phyloP scores from a whole-genome alignment of 2,113 vertebrate genomes.

The Cephalopholis sonnerati region DNA sequence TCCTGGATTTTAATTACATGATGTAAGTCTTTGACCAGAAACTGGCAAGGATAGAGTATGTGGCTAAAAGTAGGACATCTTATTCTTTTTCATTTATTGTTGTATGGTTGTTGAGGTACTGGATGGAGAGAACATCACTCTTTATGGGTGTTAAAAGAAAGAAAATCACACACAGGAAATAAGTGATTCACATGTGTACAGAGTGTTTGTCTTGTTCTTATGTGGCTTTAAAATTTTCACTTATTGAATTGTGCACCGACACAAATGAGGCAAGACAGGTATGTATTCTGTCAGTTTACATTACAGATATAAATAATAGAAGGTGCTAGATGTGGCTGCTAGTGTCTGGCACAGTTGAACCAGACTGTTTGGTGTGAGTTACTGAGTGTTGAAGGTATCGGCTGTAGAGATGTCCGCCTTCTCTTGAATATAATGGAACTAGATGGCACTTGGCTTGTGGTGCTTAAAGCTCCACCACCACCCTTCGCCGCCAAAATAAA shows the following conservation, averaged over 20 bases:
- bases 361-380: no score
- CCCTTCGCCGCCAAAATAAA: no score
- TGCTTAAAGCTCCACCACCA: no score
- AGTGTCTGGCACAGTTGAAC: neutral
- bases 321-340: neutral
- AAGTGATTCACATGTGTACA: neutral
- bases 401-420: no score
- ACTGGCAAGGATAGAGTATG: neutral
- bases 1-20: neutral
- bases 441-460: no score
- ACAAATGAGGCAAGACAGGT: neutral
- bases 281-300: neutral
- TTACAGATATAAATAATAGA: neutral
- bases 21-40: neutral
- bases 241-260: neutral
- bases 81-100: neutral
- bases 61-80: neutral
- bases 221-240: neutral
- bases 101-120: neutral
- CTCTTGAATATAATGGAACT: no score
- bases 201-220: neutral
- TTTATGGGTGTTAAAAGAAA: neutral
- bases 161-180: neutral
- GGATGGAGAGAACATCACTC: neutral
- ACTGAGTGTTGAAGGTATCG: no score